Percentiles rank a stretch among this genome's conserved stretches.
These are phyloP conservation scores for Pyrocoelia pectoralis DNA, from an alignment of 2,888 invertebrate species.

Conservation along the genomic window DNA sequence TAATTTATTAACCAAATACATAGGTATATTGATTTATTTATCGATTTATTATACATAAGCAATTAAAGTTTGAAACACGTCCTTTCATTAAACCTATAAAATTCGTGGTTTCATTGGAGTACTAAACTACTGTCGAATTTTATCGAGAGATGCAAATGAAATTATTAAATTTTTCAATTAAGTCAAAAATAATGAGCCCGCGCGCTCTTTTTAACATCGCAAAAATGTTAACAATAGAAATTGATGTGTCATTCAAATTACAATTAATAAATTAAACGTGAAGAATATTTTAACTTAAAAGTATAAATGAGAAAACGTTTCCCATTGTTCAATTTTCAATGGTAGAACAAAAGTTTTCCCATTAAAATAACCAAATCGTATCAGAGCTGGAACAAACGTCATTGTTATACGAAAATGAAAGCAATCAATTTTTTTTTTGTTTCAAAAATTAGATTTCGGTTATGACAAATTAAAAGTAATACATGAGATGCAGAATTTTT, in stretches of 20 bases:
- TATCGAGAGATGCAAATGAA: too few relatives aligned
- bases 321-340: conserved; percentile 20
- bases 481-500: conserved; percentile 44
- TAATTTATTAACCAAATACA: neutral
- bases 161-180: too few relatives aligned
- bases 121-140: too few relatives aligned
- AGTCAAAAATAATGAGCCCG: neutral
- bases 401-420: conserved; percentile 35
- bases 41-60: neutral
- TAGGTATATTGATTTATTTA: neutral
- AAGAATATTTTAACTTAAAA: too few relatives aligned
- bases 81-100: neutral
- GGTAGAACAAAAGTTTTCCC: conserved; percentile 23
- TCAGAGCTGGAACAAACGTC: conserved; percentile 32
- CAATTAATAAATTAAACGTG: neutral
- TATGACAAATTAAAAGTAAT: conserved; percentile 14
- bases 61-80: neutral
- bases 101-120: too few relatives aligned
- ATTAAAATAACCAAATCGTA: conserved; percentile 26
- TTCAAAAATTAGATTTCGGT: conserved; percentile 21
- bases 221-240: neutral
- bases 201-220: too few relatives aligned
- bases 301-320: conserved; percentile 6
- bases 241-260: neutral
- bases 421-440: conserved; percentile 35